Percentiles rank a stretch among this genome's conserved stretches.
Conservation (phyloP, 2,888 invertebrate species). For the Papilio demoleus region DNA sequence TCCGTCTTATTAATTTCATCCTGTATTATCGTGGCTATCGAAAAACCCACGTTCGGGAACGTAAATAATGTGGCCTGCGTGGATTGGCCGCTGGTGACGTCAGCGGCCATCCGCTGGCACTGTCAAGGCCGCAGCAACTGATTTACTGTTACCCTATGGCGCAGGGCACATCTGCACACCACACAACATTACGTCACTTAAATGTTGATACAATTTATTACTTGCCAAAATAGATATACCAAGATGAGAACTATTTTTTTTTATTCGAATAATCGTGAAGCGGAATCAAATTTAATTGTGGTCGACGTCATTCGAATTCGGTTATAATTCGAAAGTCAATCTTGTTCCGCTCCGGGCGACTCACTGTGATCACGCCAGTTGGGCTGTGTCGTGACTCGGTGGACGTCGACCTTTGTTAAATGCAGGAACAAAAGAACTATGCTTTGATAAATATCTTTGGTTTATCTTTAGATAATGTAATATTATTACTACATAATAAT, state of each 20-base stretch:
- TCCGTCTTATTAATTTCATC: not conserved
- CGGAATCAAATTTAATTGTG: not conserved
- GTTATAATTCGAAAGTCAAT: not conserved
- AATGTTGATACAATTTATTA: not conserved
- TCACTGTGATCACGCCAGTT: not conserved
- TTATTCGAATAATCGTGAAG: not conserved
- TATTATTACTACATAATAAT: not conserved
- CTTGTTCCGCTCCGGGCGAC: not conserved
- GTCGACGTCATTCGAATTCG: not conserved
- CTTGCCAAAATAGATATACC: not conserved
- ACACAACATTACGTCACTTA: not conserved
- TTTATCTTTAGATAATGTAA: not conserved
- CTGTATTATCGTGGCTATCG: not conserved
- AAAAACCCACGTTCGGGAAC: conserved; percentile 14
- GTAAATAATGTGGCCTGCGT: conserved; percentile 22
- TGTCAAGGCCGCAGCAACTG: conserved; percentile 39
- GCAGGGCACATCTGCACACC: conserved; percentile 16
- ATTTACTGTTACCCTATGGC: conserved; percentile 31
- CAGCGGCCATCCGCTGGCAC: conserved; percentile 38
- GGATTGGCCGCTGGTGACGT: conserved; percentile 39
- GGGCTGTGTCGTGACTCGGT: conserved; percentile 1
- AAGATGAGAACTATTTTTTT: not conserved
- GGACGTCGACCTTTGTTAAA: conserved; percentile 6
- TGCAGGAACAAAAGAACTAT: not conserved
- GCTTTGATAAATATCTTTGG: not conserved